Evolutionary conservation across 2,797 vertebrate genomes (phyloP).

Genomic region (Masticophis lateralis): DNA sequence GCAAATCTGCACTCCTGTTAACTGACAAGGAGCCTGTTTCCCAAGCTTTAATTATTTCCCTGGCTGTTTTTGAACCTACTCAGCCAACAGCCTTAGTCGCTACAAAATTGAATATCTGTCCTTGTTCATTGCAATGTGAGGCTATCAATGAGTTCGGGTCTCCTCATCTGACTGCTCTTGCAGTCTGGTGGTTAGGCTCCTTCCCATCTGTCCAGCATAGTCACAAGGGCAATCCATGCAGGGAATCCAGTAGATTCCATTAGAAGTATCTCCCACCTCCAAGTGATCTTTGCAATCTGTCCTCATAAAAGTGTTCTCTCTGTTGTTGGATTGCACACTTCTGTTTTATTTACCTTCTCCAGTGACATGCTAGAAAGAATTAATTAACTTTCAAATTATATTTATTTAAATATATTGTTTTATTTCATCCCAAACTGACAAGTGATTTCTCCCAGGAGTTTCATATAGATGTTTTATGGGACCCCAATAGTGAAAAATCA

Average conservation of each 20-base stretch:
- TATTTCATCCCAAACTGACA: neutral
- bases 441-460: neutral
- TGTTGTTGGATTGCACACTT: slow-evolving; percentile 13
- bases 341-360: slow-evolving; percentile 5
- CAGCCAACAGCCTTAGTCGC: neutral
- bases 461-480: neutral
- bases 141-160: neutral
- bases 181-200: too few species aligned
- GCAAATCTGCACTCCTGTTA: neutral
- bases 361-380: neutral
- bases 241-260: too few species aligned
- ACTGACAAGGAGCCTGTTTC: neutral
- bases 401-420: neutral
- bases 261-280: too few species aligned
- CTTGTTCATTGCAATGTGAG: neutral
- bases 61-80: neutral
- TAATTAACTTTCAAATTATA: neutral
- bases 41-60: neutral
- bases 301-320: neutral
- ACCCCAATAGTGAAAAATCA: too few species aligned
- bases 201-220: too few species aligned
- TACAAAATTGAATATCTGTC: neutral
- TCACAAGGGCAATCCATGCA: too few species aligned
- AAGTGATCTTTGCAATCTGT: too few species aligned
- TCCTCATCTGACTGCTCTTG: neutral